Base-by-base conservation (phyloP, 2,113 vertebrate genomes). In the Spheniscus mendiculus region DNA sequence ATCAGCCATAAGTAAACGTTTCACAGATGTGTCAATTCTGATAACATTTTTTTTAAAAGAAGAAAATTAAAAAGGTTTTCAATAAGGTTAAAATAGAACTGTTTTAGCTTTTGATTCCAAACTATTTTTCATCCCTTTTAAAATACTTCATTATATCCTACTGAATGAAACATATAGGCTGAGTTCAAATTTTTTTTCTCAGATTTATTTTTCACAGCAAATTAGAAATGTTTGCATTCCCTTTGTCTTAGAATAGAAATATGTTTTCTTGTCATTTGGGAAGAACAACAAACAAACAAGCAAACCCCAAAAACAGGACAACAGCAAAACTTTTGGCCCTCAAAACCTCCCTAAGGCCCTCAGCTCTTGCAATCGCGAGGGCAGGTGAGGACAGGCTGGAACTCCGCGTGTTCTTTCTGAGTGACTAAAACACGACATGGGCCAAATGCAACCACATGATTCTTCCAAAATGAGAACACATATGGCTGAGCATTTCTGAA, bases 301-400 rank as follows among this genome's bases (percentile, higher is more conserved):
- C 30, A 32, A 88, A 72, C 11, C 34, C 59, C 87, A 15, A 11
- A 81, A 92, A 50, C 19, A 61, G 66, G 78, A 79, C 78, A 85
- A 65, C 18, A 83, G 66, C 56, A 79, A 77, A 87, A 95, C 90
- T 65, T 93, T 62, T 95, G 96, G 91, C 90, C 93, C 49, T 93
- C 87, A 2, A 63, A 85, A 47, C 20, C 69, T 95, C 87, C 82
- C 96, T 22, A 29, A 38, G 58, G 87, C 82, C 90, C 82, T 70
- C 30, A n/a, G 92, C 90, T 92, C 97, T 92, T 12, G 79, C 95
- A 94, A 29, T 53, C 18, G 2, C 9, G 45, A 93, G 97, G 97
- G 97, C 92, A 94, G 97, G 95, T 97, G 81, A 97, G 95, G 97
- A 96, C 95, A 95, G 92, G 90, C 95, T 95, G 95, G 95, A 97